These are phyloP conservation scores for Leptinotarsa texana DNA, from an alignment of 1,140 invertebrate species.

Conservation along the genomic window DNA sequence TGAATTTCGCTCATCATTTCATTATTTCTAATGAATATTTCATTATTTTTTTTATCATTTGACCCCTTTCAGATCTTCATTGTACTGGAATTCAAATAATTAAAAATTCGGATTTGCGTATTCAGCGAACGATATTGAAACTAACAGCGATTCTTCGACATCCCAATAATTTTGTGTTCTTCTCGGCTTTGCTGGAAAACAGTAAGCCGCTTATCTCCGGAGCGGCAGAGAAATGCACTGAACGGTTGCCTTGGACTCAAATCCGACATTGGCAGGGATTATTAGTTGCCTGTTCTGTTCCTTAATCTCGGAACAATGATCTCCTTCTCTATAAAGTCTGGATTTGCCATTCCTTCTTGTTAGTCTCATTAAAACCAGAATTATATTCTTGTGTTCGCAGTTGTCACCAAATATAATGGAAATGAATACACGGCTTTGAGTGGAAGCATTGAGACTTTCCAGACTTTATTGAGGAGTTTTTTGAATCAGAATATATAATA, in stretches of 20 bases:
- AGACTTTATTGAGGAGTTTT: too few species aligned
- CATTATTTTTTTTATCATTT: too few species aligned
- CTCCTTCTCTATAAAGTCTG: conserved; percentile 19
- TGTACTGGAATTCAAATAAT: too few species aligned
- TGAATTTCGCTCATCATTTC: too few species aligned
- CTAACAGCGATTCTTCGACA: background rate
- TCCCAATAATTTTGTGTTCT: conserved; percentile 16
- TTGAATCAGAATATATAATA: too few species aligned
- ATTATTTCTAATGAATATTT: too few species aligned
- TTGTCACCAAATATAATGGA: too few species aligned
- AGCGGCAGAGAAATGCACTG: conserved; percentile 35
- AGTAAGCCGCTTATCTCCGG: conserved; percentile 42
- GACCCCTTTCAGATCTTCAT: too few species aligned
- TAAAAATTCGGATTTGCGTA: background rate
- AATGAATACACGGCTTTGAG: too few species aligned
- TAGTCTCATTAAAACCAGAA: conserved; percentile 23
- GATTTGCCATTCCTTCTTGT: conserved; percentile 20
- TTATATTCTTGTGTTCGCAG: background rate
- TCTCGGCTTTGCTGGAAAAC: conserved; percentile 18
- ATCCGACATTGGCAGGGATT: conserved; percentile 45
- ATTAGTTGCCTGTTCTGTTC: conserved; percentile 39
- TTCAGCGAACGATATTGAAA: background rate
- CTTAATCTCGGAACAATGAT: conserved; percentile 44
- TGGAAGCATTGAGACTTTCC: too few species aligned
- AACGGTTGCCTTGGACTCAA: conserved; percentile 31